Evolutionary conservation across 1,140 invertebrate species (phyloP), one percentile per base, ranked within the genome.

Genomic region (Oscheius sp.): DNA sequence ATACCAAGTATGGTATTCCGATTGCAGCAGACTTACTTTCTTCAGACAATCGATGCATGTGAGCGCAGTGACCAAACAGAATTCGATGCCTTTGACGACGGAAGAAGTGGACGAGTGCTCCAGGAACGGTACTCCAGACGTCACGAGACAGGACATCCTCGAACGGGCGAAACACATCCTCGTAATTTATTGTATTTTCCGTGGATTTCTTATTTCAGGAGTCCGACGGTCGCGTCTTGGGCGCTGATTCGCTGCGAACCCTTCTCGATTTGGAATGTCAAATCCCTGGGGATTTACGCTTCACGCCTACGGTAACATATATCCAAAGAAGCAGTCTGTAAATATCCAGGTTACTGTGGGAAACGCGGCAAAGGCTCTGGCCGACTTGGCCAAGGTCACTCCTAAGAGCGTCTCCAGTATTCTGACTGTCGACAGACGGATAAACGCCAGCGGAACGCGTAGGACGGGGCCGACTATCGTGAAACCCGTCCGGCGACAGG

Each of bases 111-210:
- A 34, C 18, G 31, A n/a, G 15, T 36, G 61, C 20, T 38, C 32
- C 32, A 13, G 61, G 20, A 71, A 71, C 34, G 69, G 69, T n/a
- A 71, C 69, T 1, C 69, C 69, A 20, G 69, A 71, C 31, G 69
- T 71, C 26, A 29, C 23, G 0, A 45, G 58, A 42, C 52, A 71
- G 35, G 69, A 71, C 29, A 71, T 71, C 52, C 35, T 71, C 0
- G 28, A 71, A 18, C 3, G 69, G 34, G 69, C 69, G 1, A 4
- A 32, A 32, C 31, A 26, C 10, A 63, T 63, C 35, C 26, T 63
- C 10, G 42, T 45, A 23, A 45, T 45, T 45, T 45, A 45, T 45
- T 0, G 23, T 18, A 45, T 0, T 45, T 45, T 45, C 42, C 42
- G 42, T 23, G 42, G 23, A 23, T 18, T 45, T 45, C 42, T 45